A percentile compares a stretch with the other conserved stretches of the same genome.
These are phyloP conservation scores for Spisula solida DNA, from an alignment of 2,888 invertebrate species.

Conservation along the genomic window DNA sequence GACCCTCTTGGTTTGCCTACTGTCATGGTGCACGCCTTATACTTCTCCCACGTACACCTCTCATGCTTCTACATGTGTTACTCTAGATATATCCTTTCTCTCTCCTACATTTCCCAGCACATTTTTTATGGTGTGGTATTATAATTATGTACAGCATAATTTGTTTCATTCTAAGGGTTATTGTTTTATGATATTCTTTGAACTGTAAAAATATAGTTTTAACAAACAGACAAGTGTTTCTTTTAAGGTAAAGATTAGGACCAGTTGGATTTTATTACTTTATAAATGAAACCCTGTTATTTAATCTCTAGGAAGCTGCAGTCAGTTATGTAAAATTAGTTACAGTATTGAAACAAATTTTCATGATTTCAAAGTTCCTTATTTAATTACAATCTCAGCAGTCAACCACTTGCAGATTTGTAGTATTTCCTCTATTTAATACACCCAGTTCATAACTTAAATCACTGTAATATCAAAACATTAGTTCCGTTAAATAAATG, in stretches of 20 bases:
- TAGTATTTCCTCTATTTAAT: background rate
- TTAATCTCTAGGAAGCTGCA: background rate
- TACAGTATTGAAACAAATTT: background rate
- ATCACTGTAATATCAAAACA: background rate
- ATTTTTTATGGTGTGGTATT: background rate
- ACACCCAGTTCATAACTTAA: background rate
- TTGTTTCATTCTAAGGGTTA: background rate
- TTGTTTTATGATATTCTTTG: too few species aligned
- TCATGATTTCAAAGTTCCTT: conserved; percentile 9
- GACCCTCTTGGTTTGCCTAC: too few species aligned
- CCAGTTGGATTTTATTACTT: background rate
- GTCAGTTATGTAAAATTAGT: background rate
- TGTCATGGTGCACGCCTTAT: too few species aligned
- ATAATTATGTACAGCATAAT: background rate
- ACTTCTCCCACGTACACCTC: too few species aligned
- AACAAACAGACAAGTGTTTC: background rate
- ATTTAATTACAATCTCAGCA: background rate
- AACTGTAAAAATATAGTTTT: too few species aligned
- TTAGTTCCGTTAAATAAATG: too few species aligned
- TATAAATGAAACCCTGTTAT: background rate
- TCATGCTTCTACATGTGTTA: background rate
- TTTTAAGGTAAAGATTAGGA: background rate
- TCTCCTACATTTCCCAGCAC: background rate
- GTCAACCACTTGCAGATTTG: background rate
- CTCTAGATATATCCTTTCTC: background rate